A percentile compares a stretch with the other conserved stretches of the same genome.
phyloP scores from a whole-genome alignment of 2,113 vertebrate genomes.

The Triplophysa siluroides region DNA sequence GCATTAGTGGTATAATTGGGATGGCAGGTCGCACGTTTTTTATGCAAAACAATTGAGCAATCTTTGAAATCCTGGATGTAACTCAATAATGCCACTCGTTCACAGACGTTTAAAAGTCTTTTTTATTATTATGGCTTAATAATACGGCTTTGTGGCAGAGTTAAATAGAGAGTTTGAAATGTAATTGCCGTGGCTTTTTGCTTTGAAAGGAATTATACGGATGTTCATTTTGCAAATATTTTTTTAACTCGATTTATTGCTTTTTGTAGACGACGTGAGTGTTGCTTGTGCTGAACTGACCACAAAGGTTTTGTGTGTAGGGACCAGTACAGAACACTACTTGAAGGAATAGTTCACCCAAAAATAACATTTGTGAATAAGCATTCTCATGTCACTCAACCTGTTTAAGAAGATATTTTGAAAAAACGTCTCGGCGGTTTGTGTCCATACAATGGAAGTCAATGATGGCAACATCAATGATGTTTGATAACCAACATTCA shows the following conservation, averaged over 20 bases:
- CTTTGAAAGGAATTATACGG: not conserved
- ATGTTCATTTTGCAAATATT: not conserved
- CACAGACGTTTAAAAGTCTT: not conserved
- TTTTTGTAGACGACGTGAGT: not conserved
- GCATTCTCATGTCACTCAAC: no score
- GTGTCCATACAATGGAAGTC: no score
- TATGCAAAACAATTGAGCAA: conserved; percentile 1
- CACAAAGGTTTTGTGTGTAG: no score
- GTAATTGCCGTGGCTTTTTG: conserved; percentile 9
- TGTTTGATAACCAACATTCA: no score
- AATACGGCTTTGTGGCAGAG: not conserved
- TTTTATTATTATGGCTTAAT: not conserved
- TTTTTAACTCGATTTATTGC: not conserved
- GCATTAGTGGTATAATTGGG: conserved; percentile 17
- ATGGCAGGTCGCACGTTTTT: conserved; percentile 14
- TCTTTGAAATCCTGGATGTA: not conserved
- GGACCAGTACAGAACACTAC: no score
- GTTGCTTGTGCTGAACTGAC: no score
- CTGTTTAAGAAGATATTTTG: no score
- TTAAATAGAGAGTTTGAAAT: not conserved
- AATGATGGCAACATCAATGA: no score
- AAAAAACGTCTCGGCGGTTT: no score
- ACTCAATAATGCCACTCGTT: not conserved
- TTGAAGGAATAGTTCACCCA: no score
- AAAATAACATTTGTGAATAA: no score